Evolutionary conservation across 2,888 invertebrate species (phyloP), one percentile per base, ranked within the genome.

Genomic region (Tiliacea aurago): DNA sequence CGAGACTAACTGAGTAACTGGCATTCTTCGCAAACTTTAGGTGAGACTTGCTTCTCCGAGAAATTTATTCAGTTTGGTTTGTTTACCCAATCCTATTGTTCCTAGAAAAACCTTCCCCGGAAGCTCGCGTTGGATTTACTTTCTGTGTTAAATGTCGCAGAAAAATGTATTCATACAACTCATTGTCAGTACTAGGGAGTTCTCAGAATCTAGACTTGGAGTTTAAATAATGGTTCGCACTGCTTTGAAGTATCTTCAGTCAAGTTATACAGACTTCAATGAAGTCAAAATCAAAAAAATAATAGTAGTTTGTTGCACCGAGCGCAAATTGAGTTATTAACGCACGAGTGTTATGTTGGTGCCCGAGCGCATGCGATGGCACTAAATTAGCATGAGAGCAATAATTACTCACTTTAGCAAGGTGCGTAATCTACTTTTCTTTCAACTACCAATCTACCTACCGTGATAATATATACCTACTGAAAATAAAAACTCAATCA

Each of bases 1-100:
- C 92, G 90, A 86, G 90, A 90, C 92, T 95, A 94, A 94, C 95
- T 93, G 91, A 93, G 93, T 95, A 95, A 95, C 94, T 93, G 93
- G 93, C 93, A 93, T 95, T 94, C 95, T 94, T 94, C 90, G 89
- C 88, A 86, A 95, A 95, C 91, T 95, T 94, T 91, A 90, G 91
- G 91, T 91, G 91, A 91, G 93, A 94, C 90, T 92, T 88, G 88
- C 90, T 90, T 88, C 90, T 87, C 86, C 78, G 84, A 84, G 87
- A 92, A 93, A 92, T 93, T 92, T 94, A 95, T 93, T 92, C 92
- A 90, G 87, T 92, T 91, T 87, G 86, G 86, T 91, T 91, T 91
- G 90, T 91, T 92, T 91, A 87, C 84, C 88, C 88, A 88, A 88
- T 87, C 86, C 83, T 79, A 85, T 86, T 89, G 86, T 89, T 86